A percentile compares a stretch with the other conserved stretches of the same genome.
Evolutionary conservation across 1,140 invertebrate genomes (phyloP).

Genomic region (Magallana gigas): DNA sequence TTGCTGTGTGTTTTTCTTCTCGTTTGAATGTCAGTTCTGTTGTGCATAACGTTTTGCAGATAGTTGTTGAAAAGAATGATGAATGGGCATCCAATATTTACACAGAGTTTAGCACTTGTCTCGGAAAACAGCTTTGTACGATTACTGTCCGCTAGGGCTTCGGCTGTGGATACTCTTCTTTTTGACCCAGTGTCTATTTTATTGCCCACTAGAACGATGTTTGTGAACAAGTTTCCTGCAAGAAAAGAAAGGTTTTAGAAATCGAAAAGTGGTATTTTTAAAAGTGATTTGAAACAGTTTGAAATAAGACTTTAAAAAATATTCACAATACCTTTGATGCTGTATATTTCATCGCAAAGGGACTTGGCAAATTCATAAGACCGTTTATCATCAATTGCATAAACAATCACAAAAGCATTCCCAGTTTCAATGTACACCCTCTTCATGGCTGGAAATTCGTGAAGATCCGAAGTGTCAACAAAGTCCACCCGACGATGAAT

Average conservation of each 20-base stretch:
- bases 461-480: neutral
- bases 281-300: neutral
- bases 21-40: neutral
- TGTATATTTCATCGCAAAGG: neutral
- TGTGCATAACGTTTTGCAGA: neutral
- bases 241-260: neutral
- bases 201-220: neutral
- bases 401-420: neutral
- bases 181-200: neutral
- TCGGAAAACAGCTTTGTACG: neutral
- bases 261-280: neutral
- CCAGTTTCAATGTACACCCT: neutral
- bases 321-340: neutral
- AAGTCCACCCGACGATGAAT: neutral
- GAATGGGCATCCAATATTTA: neutral
- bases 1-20: neutral
- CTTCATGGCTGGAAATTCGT: constrained; percentile 4
- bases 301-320: neutral
- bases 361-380: neutral
- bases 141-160: neutral
- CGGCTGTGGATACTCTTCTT: neutral
- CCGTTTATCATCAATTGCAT: neutral
- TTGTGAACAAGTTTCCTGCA: neutral
- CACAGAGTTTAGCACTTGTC: neutral
- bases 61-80: neutral